Conservation (phyloP, 2,888 invertebrate species). For the Plebejus argus region DNA sequence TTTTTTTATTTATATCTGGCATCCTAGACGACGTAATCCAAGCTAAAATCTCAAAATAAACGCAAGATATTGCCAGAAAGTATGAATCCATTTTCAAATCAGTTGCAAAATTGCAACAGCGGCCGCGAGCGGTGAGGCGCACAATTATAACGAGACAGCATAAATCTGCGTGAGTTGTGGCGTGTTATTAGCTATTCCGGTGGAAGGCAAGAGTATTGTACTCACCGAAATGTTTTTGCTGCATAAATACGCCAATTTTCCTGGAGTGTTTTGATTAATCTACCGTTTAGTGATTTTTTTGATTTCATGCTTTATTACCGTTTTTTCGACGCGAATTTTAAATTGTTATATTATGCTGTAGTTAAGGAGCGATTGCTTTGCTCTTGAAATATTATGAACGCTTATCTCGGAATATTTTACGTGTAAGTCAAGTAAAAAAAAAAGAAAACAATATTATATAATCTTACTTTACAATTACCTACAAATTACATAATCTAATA, state of each 20-base stretch:
- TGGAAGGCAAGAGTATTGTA: slow-evolving; percentile 68
- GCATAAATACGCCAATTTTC: slow-evolving; percentile 63
- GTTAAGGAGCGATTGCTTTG: background rate
- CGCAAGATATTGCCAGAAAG: slow-evolving; percentile 62
- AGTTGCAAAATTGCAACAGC: slow-evolving; percentile 77
- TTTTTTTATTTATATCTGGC: background rate
- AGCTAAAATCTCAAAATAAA: slow-evolving; percentile 32
- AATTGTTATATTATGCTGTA: background rate
- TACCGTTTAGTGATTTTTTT: slow-evolving; percentile 44
- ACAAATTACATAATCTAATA: background rate
- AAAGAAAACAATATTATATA: background rate
- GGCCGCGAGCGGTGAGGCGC: slow-evolving; percentile 71
- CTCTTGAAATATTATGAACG: background rate
- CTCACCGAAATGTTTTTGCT: slow-evolving; percentile 50
- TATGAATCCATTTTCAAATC: slow-evolving; percentile 72
- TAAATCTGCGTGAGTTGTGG: slow-evolving; percentile 81
- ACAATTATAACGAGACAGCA: slow-evolving; percentile 79
- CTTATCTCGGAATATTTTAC: background rate
- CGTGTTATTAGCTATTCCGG: slow-evolving; percentile 77
- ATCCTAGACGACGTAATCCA: background rate
- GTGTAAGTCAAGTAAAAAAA: background rate
- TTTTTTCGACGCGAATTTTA: background rate
- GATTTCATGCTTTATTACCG: slow-evolving; percentile 64
- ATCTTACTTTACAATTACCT: no score
- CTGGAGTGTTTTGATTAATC: slow-evolving; percentile 47